These are phyloP conservation scores for Electrophaes corylata DNA, from an alignment of 2,888 invertebrate genomes.

Conservation along the genomic window DNA sequence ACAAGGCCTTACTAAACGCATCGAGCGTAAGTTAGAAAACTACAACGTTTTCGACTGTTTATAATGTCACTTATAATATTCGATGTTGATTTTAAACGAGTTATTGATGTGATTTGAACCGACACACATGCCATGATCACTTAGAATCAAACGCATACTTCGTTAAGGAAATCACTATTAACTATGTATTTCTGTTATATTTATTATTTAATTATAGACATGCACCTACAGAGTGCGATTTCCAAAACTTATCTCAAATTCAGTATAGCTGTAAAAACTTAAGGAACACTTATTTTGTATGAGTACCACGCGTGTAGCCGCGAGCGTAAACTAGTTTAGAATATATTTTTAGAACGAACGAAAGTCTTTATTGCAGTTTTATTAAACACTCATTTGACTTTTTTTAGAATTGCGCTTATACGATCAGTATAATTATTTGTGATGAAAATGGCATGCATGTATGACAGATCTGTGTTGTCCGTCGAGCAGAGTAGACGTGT, in stretches of 20 bases:
- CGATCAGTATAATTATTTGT: not conserved
- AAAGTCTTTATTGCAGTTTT: not conserved
- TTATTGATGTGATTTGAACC: conserved; percentile 34
- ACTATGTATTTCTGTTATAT: too few relatives aligned
- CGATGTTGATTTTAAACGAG: conserved; percentile 41
- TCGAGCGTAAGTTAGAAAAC: conserved; percentile 55
- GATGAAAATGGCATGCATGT: conserved; percentile 18
- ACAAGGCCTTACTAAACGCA: conserved; percentile 31
- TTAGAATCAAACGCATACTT: not conserved
- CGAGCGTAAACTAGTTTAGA: not conserved
- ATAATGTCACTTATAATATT: conserved; percentile 45
- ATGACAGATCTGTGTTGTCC: conserved; percentile 20
- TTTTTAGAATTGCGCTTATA: not conserved
- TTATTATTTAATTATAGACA: too few relatives aligned
- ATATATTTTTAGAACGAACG: not conserved
- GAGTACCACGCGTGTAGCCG: not conserved
- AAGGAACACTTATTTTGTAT: not conserved
- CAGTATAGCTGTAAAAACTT: not conserved
- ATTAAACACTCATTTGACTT: not conserved
- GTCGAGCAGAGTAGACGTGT: conserved; percentile 36
- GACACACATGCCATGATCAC: conserved; percentile 15
- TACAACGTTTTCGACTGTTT: conserved; percentile 61
- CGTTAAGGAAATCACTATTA: not conserved
- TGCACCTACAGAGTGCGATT: too few relatives aligned
- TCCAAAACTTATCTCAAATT: too few relatives aligned